A percentile compares a stretch with the other conserved stretches of the same genome.
Evolutionary conservation across 2,888 invertebrate genomes (phyloP).

Genomic region (Scaptomyza tumidula): DNA sequence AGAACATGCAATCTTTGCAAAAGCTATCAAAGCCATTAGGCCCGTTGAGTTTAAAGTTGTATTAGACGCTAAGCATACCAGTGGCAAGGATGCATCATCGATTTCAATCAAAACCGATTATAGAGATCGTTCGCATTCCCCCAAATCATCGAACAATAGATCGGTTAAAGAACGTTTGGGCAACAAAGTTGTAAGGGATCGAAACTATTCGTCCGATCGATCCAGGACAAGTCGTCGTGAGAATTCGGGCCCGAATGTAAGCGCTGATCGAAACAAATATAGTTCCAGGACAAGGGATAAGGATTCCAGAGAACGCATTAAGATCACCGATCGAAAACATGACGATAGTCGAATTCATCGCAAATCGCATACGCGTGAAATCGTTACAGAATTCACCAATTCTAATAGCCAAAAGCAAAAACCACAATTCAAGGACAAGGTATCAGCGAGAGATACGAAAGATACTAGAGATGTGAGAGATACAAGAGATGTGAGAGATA

Average conservation of each 20-base stretch:
- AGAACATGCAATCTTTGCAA: conserved; percentile 95
- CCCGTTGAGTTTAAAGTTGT: conserved; percentile 87
- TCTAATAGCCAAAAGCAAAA: conserved; percentile 36
- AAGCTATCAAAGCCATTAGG: conserved; percentile 92
- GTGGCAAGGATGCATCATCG: conserved; percentile 82
- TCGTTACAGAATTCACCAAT: conserved; percentile 26
- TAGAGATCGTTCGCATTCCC: conserved; percentile 64
- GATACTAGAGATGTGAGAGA: neutral
- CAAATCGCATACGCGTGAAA: conserved; percentile 35
- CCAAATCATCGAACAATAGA: conserved; percentile 56
- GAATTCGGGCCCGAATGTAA: conserved; percentile 25
- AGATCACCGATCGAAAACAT: conserved; percentile 16
- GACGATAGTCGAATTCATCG: conserved; percentile 40
- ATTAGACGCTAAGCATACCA: conserved; percentile 85
- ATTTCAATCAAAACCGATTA: conserved; percentile 65
- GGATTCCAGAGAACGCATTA: conserved; percentile 44
- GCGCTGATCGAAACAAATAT: conserved; percentile 33
- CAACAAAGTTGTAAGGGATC: conserved; percentile 83
- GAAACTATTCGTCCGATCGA: conserved; percentile 59
- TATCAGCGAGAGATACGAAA: conserved; percentile 4
- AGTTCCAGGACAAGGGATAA: conserved; percentile 50
- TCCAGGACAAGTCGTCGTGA: conserved; percentile 41
- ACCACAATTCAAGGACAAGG: conserved; percentile 32
- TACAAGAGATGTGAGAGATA: conserved; percentile 1
- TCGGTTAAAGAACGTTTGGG: conserved; percentile 93